These are phyloP conservation scores for Chrysina gloriosa DNA, from an alignment of 2,888 invertebrate genomes.

Conservation along the genomic window DNA sequence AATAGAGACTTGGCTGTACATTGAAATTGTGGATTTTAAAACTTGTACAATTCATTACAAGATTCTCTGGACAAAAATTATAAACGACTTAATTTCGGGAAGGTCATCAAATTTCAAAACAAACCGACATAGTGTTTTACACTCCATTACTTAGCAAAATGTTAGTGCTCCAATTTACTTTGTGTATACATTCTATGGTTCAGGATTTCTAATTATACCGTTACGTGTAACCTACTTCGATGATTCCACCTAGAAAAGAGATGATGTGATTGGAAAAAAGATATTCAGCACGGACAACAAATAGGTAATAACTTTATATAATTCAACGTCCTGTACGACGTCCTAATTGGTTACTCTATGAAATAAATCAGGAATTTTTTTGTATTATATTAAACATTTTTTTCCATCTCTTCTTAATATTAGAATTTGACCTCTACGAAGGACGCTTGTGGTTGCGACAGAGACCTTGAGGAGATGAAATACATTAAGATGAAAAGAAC, in stretches of 20 bases:
- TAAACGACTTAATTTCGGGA: too few relatives aligned
- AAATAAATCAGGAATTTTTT: too few relatives aligned
- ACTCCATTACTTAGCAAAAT: conserved; percentile 15
- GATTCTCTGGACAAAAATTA: too few relatives aligned
- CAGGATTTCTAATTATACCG: conserved; percentile 19
- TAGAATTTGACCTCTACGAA: conserved; percentile 14
- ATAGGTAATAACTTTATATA: background rate
- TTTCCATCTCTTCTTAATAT: background rate
- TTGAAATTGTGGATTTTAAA: too few relatives aligned
- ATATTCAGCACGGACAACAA: conserved; percentile 2
- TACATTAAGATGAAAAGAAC: background rate
- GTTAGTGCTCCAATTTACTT: conserved; percentile 21
- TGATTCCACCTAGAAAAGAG: conserved; percentile 10
- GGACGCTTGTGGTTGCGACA: conserved; percentile 4
- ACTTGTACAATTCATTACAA: too few relatives aligned
- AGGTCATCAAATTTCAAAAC: too few relatives aligned
- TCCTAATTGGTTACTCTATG: too few relatives aligned
- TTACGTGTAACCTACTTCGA: conserved; percentile 18
- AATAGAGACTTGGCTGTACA: too few relatives aligned
- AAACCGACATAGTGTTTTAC: conserved; percentile 10
- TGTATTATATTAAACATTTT: too few relatives aligned
- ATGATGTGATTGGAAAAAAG: background rate
- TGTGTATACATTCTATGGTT: conserved; percentile 7
- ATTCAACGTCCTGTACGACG: conserved; percentile 6
- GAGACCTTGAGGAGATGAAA: conserved; percentile 14